Evolutionary conservation across 2,888 invertebrate genomes (phyloP).

Genomic region (Omphaloscelis lunosa): DNA sequence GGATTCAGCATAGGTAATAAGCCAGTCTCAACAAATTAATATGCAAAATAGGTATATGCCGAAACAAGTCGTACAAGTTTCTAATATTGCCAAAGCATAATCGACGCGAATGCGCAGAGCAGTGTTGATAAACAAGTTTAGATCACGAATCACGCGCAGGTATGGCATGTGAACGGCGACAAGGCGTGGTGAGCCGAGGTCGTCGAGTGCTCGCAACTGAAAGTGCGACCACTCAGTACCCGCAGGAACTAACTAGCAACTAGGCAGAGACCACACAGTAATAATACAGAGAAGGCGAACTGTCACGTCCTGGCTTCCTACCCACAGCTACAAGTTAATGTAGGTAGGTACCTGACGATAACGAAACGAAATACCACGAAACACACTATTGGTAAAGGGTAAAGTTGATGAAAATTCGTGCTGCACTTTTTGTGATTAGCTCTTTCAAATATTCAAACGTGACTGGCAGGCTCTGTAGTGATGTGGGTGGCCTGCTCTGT

Average conservation of each 20-base stretch:
- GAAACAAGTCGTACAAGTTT: conserved; percentile 59
- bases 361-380: not conserved
- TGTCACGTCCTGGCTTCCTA: not conserved
- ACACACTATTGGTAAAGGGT: not conserved
- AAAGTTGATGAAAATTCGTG: not conserved
- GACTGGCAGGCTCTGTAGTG: not conserved
- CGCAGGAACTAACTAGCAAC: conserved; percentile 56
- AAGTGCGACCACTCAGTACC: conserved; percentile 78
- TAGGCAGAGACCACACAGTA: conserved; percentile 18
- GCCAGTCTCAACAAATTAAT: conserved; percentile 48
- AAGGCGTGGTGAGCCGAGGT: conserved; percentile 83
- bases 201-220: conserved; percentile 83
- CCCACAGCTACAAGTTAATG: too few species aligned
- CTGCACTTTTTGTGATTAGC: not conserved
- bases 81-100: conserved; percentile 63
- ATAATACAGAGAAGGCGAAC: conserved; percentile 27
- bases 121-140: conserved; percentile 81
- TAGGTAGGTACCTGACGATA: not conserved
- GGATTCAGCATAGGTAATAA: conserved; percentile 25
- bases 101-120: conserved; percentile 57
- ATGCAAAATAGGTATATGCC: conserved; percentile 54
- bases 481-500: conserved; percentile 12
- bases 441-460: not conserved
- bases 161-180: conserved; percentile 86
- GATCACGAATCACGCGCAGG: conserved; percentile 79